Base-by-base conservation (phyloP, 2,797 vertebrate species). In the Tinamus major region DNA sequence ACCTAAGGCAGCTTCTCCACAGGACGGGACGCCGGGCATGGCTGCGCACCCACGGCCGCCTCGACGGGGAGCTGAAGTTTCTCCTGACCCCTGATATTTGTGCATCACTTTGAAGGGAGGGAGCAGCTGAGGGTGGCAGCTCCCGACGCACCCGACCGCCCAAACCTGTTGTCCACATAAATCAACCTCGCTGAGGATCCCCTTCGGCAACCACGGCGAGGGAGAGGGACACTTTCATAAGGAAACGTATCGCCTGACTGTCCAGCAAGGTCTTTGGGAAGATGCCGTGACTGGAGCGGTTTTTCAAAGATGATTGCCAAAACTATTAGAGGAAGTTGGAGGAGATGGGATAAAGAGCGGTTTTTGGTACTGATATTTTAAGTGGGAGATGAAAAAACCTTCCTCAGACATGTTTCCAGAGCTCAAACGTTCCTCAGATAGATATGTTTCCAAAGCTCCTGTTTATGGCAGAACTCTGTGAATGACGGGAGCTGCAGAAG, bases 11-110 rank as follows among this genome's bases (percentile, higher is more conserved):
- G 11, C 46, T 56, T 26, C 56, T 85, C 39, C 48, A n/a, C 83
- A 68, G 68, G 44, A 79, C 2, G 7, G 56, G 65, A 58, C 85
- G 93, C 68, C 85, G 86, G 65, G 41, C 35, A 13, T 76, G 64
- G 65, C 76, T 86, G 19, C 19, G 82, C 62, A 3, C 51, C 35
- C 31, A 3, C 19, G 41, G 31, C 70, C 80, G 53, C 16, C 35
- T 14, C 3, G 2, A 62, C 59, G 53, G 78, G 10, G 10, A 37
- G 13, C 78, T 95, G 68, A 71, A 41, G 49, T 37, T 82, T 88
- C 76, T 92, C 42, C 18, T 95, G 93, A 79, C 83, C 78, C 53
- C 53, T 93, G 91, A 46, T 88, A 86, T 77, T 96, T 95, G 86
- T 91, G 48, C 33, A 39, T 46, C 56, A 31, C 68, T 88, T 68